These are phyloP conservation scores for Tachina lurida DNA, from an alignment of 2,888 invertebrate genomes.

Conservation along the genomic window DNA sequence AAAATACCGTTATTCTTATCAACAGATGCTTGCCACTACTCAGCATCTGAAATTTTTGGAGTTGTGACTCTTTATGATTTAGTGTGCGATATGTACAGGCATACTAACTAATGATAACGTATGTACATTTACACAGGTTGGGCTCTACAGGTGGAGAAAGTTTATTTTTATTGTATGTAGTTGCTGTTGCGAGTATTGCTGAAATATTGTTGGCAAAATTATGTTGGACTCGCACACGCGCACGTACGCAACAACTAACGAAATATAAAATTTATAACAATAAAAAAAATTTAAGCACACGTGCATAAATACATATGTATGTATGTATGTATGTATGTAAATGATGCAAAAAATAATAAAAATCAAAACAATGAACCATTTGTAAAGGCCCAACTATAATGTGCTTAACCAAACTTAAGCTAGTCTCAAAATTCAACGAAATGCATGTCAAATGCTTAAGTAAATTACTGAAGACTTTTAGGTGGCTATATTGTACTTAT, in stretches of 20 bases:
- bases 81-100: background rate
- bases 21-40: too few relatives aligned
- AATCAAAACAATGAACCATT: too few relatives aligned
- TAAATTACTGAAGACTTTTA: too few relatives aligned
- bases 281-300: background rate
- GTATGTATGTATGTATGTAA: slow-evolving; percentile 1
- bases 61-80: too few relatives aligned
- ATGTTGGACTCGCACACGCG: slow-evolving; percentile 17
- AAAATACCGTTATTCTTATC: too few relatives aligned
- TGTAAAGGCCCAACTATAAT: too few relatives aligned
- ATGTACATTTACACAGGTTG: slow-evolving; percentile 41
- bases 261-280: background rate
- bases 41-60: too few relatives aligned
- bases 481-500: too few relatives aligned
- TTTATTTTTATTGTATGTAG: slow-evolving; percentile 36
- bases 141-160: slow-evolving; percentile 66
- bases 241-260: background rate
- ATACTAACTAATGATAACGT: background rate
- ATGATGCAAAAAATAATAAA: slow-evolving; percentile 2
- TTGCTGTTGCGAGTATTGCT: slow-evolving; percentile 36
- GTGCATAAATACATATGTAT: slow-evolving; percentile 1
- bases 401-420: too few relatives aligned
- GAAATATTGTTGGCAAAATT: slow-evolving; percentile 63
- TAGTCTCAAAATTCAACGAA: too few relatives aligned
- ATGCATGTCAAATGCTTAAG: too few relatives aligned